Base-by-base conservation (phyloP, 2,113 vertebrate species). In the Malaclemys terrapin region DNA sequence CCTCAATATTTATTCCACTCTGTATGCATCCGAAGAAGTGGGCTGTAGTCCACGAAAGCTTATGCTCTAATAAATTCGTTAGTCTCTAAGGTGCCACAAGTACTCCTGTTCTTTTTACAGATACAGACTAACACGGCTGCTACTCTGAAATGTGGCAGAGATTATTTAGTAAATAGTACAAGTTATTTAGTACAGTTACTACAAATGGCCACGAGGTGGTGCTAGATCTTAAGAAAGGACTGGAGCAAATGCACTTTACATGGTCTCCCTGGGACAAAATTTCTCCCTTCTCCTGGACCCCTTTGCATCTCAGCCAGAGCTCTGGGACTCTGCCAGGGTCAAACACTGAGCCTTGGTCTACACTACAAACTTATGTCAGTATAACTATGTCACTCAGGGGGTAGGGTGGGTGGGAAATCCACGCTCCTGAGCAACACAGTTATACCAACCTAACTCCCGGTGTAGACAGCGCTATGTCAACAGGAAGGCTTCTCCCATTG, bases 221-320 rank as follows among this genome's bases (percentile, higher is more conserved):
- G 95, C 81, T 92, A 96, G 53, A 93, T 62, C 91, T 88, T 87
- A 72, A 84, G 38, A 92, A 89, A 94, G 8, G 29, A 49, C 19
- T 22, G 12, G 8, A 88, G 20, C 29, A 53, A 86, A 38, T 27
- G 62, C 49, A 80, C 10, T 2, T 87, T 72, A 10, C n/a, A 38
- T 38, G 19, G n/a, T 89, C 88, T 59, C 47, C 31, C 52, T 47
- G 53, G 72, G 29, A 89, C 53, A 57, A 72, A 38, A 22, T 38
- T 35, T 69, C 65, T 35, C 13, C 29, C 13, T 17, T 17, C 31
- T 35, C 17, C 17, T 35, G 16, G 7, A 25, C 76, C 1, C 0
- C 12, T 5, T 10, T 45, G 31, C 52, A 20, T 2, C 35, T 87
- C 45, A 93, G 57, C 49, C 31, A 1, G 2, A 14, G 19, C 27